Evolutionary conservation across 2,113 vertebrate genomes (phyloP), one percentile per base, ranked within the genome.

Genomic region (human): DNA sequence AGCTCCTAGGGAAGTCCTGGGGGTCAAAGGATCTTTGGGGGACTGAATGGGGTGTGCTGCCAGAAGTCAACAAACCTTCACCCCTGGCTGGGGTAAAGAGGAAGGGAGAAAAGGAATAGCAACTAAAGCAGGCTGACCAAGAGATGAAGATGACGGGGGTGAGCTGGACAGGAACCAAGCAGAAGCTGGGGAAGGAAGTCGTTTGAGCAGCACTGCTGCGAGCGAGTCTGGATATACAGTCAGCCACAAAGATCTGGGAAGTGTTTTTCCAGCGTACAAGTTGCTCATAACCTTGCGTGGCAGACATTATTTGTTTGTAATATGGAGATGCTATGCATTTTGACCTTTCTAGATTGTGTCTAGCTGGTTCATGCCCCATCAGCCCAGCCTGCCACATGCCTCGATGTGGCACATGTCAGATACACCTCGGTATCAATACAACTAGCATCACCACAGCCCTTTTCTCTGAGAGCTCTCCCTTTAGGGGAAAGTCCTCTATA

Each of bases 361-460:
- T 45, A 13, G 84, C 13, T 8, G 11, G 32, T 55, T 27, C 35
- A 35, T 90, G 76, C 64, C 59, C 14, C 8, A 35, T 27, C 57
- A 40, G 84, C 40, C 23, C 66, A 12, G 50, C 20, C 35, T 0
- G 4, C 22, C 82, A 20, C 10, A 3, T 10, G 30, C 40, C n/a
- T 70, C 38, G 61, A 5, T 0, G 2, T 6, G n/a, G 43, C 20
- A 43, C 27, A 4, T 9, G 10, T 52, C 52, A 68, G 70, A 89
- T 32, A 72, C 1, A 0, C 22, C 8, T 17, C 16, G 32, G 6
- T 12, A 11, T 10, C 79, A 13, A 7, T 22, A 27, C 27, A 25
- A 9, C 35, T 2, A 14, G 68, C 76, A 18, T 1, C 0, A 6
- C 68, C 30, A 1, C 0, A 6, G 52, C 27, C 32, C 8, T 64